These are phyloP conservation scores for Sialis lutaria DNA, from an alignment of 2,888 invertebrate species.

Conservation along the genomic window DNA sequence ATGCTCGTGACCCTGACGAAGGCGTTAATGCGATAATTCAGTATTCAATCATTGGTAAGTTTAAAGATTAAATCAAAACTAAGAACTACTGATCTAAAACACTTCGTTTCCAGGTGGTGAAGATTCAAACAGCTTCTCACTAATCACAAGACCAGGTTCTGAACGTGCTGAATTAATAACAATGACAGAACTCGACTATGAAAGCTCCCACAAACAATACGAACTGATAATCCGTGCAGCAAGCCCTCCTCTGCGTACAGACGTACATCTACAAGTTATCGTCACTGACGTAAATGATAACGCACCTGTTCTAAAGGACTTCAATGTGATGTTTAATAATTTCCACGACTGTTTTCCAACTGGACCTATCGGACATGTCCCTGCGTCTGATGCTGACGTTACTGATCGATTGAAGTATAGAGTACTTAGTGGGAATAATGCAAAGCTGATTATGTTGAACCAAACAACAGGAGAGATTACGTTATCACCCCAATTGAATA, in stretches of 20 bases:
- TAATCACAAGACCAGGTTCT: conserved; percentile 64
- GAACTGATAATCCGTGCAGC: conserved; percentile 79
- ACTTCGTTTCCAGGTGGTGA: conserved; percentile 44
- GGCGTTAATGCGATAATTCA: conserved; percentile 81
- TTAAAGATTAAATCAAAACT: not conserved
- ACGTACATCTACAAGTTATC: conserved; percentile 72
- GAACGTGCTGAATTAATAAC: conserved; percentile 79
- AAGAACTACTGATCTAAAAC: not conserved
- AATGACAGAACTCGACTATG: conserved; percentile 86
- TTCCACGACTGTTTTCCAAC: conserved; percentile 86
- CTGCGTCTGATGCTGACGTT: conserved; percentile 89
- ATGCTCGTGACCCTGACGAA: conserved; percentile 83
- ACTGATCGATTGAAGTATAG: conserved; percentile 69
- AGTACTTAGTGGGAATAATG: conserved; percentile 84
- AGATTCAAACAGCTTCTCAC: conserved; percentile 70
- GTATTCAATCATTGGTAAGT: conserved; percentile 75
- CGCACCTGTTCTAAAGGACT: conserved; percentile 79
- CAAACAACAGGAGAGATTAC: conserved; percentile 68
- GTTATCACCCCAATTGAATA: conserved; percentile 82
- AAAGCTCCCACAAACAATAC: conserved; percentile 80
- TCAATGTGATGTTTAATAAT: conserved; percentile 82
- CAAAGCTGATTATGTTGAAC: conserved; percentile 71
- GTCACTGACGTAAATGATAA: conserved; percentile 94
- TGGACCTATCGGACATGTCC: conserved; percentile 79
- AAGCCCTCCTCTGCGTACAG: conserved; percentile 75